Conservation (phyloP, 2,888 invertebrate genomes). For the Eupithecia exiguata region DNA sequence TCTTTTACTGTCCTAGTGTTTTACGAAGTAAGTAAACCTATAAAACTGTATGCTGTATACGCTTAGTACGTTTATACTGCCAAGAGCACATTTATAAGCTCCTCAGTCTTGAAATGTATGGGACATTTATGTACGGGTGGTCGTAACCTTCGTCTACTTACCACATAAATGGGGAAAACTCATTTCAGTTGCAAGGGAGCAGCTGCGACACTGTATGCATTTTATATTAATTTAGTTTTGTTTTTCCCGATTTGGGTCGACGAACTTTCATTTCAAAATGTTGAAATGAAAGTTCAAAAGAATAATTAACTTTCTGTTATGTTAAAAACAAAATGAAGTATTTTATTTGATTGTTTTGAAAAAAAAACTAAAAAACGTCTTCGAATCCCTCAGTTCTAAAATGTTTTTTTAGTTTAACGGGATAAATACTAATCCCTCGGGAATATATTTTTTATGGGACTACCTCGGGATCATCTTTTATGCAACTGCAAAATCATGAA, state of each 20-base stretch:
- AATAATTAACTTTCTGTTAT: not conserved
- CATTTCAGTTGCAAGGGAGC: not conserved
- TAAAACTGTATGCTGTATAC: not conserved
- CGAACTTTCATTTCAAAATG: not conserved
- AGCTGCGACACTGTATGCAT: conserved; percentile 7
- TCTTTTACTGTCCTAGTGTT: not conserved
- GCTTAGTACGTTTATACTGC: not conserved
- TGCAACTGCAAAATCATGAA: too few species aligned
- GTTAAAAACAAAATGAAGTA: not conserved
- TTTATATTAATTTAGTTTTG: not conserved
- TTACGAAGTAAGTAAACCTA: not conserved
- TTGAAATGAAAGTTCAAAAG: not conserved
- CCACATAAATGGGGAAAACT: conserved; percentile 12
- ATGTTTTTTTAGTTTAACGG: too few species aligned
- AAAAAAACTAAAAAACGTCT: too few species aligned
- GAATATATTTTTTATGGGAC: too few species aligned
- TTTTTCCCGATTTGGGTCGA: not conserved
- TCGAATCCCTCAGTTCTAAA: too few species aligned
- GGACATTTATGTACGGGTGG: not conserved
- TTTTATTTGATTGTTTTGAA: too few species aligned
- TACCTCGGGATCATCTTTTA: too few species aligned
- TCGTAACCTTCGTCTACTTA: conserved; percentile 6
- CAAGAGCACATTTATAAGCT: conserved; percentile 1
- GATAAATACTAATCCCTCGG: too few species aligned
- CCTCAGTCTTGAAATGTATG: conserved; percentile 8